These are phyloP conservation scores for Microcebus ravelobensis DNA, from an alignment of 2,113 vertebrate species.

Conservation along the genomic window DNA sequence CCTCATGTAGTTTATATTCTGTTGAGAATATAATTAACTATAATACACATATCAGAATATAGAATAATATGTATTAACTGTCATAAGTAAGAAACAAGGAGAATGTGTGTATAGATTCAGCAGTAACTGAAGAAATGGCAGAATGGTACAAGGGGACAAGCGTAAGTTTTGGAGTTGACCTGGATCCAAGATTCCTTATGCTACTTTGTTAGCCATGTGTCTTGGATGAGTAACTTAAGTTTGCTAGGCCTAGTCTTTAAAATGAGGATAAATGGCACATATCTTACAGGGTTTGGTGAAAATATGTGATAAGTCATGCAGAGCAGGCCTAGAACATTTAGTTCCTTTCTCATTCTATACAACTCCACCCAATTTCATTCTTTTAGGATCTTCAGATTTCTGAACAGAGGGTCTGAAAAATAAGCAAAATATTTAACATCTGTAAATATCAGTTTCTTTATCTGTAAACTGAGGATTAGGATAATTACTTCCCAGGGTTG, in stretches of 20 bases:
- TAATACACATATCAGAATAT: not conserved
- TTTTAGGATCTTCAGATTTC: slow-evolving; percentile 25
- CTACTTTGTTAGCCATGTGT: not conserved
- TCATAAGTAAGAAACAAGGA: not conserved
- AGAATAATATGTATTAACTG: not conserved
- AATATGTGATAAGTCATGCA: not conserved
- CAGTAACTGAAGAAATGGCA: not conserved
- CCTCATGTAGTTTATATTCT: not conserved
- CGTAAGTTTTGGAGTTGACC: not conserved
- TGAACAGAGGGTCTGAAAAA: slow-evolving; percentile 37
- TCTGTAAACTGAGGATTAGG: not conserved
- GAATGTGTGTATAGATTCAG: slow-evolving; percentile 2
- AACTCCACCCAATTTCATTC: not conserved
- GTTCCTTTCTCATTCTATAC: slow-evolving; percentile 5
- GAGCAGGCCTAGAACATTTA: not conserved
- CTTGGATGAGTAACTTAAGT: slow-evolving; percentile 27
- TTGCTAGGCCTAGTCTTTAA: slow-evolving; percentile 24
- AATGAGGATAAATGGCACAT: slow-evolving; percentile 7
- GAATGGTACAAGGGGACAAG: not conserved
- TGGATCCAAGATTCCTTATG: not conserved
- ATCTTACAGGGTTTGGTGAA: not conserved
- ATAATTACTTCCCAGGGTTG: not conserved
- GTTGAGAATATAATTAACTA: not conserved
- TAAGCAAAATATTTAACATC: slow-evolving; percentile 3
- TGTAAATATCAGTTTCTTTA: slow-evolving; percentile 22